Conservation (phyloP, 1,140 invertebrate species). For the Hyposmocoma kahamanoa region DNA sequence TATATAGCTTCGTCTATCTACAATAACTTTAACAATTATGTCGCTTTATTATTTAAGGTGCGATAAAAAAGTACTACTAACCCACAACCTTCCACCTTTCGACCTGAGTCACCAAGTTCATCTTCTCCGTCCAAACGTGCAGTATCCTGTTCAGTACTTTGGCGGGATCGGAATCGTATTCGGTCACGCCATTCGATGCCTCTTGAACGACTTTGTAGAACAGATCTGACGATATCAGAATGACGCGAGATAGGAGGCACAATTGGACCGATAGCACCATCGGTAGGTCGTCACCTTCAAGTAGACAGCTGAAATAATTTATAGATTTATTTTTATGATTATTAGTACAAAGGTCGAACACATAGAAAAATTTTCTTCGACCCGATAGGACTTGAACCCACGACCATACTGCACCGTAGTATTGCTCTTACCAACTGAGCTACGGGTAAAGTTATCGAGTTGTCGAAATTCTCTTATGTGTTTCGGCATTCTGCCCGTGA, state of each 20-base stretch:
- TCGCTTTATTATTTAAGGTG: too few species aligned
- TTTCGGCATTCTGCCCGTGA: too few species aligned
- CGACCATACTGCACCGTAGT: too few species aligned
- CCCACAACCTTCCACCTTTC: slow-evolving; percentile 88
- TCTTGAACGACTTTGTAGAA: slow-evolving; percentile 80
- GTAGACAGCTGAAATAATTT: slow-evolving; percentile 76
- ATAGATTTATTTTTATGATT: too few species aligned
- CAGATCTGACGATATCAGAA: slow-evolving; percentile 82
- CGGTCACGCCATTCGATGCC: slow-evolving; percentile 68
- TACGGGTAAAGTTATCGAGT: too few species aligned
- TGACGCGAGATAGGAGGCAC: slow-evolving; percentile 83
- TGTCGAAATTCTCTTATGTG: too few species aligned
- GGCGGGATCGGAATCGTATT: slow-evolving; percentile 65
- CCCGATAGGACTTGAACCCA: too few species aligned
- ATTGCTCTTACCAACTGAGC: too few species aligned
- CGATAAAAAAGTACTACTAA: slow-evolving; percentile 31
- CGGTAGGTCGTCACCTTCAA: slow-evolving; percentile 79
- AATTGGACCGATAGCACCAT: slow-evolving; percentile 85
- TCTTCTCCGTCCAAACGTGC: slow-evolving; percentile 85
- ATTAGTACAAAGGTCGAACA: too few species aligned
- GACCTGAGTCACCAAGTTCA: slow-evolving; percentile 83
- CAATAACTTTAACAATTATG: too few species aligned
- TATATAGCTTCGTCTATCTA: too few species aligned
- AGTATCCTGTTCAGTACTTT: slow-evolving; percentile 82
- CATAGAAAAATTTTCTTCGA: too few species aligned